Conservation (phyloP, 2,888 invertebrate species). For the Nomada ferruginata region DNA sequence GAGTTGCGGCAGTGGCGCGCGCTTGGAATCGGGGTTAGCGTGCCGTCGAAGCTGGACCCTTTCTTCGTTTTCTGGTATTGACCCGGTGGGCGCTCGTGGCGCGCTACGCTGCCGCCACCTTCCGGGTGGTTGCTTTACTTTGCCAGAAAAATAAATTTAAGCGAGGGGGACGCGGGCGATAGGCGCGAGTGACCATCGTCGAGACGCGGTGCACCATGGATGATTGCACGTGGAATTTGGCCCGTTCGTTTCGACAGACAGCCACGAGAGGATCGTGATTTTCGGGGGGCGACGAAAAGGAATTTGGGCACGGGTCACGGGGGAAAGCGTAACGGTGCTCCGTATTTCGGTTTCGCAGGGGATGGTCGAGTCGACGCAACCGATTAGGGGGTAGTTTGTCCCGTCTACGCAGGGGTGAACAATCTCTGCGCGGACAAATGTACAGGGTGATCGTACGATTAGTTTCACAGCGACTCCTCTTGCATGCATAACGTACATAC, state of each 20-base stretch:
- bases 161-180: conserved; percentile 38
- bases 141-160: conserved; percentile 39
- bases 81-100: conserved; percentile 67
- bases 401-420: background rate
- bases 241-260: too few species aligned
- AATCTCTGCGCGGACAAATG: background rate
- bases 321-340: background rate
- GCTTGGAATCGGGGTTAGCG: conserved; percentile 78
- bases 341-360: background rate
- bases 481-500: conserved; percentile 13
- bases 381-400: background rate
- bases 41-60: conserved; percentile 74
- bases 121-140: conserved; percentile 39
- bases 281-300: background rate
- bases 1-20: conserved; percentile 42
- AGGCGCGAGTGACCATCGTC: conserved; percentile 8
- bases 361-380: background rate
- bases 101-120: conserved; percentile 66
- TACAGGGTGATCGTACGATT: background rate
- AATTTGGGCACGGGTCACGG: too few species aligned
- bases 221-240: too few species aligned
- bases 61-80: conserved; percentile 74
- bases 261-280: conserved; percentile 9
- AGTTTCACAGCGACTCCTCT: conserved; percentile 23
- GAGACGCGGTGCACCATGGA: too few species aligned